A percentile compares a stretch with the other conserved stretches of the same genome.
These are phyloP conservation scores for Campoplex nolae DNA, from an alignment of 2,888 invertebrate species.

Conservation along the genomic window DNA sequence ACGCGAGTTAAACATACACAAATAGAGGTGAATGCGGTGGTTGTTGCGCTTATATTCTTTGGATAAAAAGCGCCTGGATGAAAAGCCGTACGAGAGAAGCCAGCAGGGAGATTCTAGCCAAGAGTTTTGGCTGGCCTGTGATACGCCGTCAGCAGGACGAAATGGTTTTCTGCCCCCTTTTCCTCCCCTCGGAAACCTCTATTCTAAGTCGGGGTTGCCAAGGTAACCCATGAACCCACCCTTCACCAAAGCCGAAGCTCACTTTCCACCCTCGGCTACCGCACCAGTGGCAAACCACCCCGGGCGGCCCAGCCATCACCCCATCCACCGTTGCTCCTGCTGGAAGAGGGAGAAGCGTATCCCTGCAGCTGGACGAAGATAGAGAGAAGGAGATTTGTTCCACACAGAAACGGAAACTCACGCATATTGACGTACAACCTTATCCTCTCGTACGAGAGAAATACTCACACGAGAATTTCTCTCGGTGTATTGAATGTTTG, in stretches of 20 bases:
- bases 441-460: constrained; percentile 46
- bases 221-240: constrained; percentile 83
- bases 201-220: constrained; percentile 68
- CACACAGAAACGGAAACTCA: constrained; percentile 53
- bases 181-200: constrained; percentile 72
- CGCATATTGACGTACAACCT: constrained; percentile 68
- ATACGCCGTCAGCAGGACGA: constrained; percentile 83
- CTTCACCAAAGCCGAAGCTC: constrained; percentile 73
- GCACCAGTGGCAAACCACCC: constrained; percentile 74
- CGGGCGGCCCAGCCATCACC: constrained; percentile 68
- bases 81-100: constrained; percentile 51
- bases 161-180: constrained; percentile 81
- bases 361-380: constrained; percentile 28
- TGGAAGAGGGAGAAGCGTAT: constrained; percentile 29
- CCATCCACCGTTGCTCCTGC: constrained; percentile 57
- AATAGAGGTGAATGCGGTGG: constrained; percentile 37
- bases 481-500: constrained; percentile 60
- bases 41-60: constrained; percentile 57
- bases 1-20: constrained; percentile 54
- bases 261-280: constrained; percentile 68
- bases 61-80: constrained; percentile 58
- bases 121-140: constrained; percentile 75
- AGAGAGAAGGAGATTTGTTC: constrained; percentile 47
- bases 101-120: constrained; percentile 72
- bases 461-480: constrained; percentile 51